Evolutionary conservation across 2,888 invertebrate species (phyloP).

Genomic region (Hoplodrina blanda): DNA sequence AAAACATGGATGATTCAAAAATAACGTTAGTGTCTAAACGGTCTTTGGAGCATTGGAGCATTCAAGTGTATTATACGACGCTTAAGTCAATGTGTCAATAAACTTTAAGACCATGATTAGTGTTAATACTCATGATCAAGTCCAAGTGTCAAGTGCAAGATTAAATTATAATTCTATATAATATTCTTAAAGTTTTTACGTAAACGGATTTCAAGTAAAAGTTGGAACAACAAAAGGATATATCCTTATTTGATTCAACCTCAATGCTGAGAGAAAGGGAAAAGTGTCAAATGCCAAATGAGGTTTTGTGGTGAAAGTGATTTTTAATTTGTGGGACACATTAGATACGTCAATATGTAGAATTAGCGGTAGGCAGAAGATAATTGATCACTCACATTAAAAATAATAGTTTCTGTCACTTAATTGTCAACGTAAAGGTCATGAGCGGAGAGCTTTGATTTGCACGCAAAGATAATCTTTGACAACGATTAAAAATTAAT

Average conservation of each 20-base stretch:
- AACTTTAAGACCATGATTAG: background rate
- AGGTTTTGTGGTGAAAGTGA: constrained; percentile 53
- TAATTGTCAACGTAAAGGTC: constrained; percentile 56
- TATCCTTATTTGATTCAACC: constrained; percentile 31
- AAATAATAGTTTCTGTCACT: constrained; percentile 36
- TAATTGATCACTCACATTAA: constrained; percentile 44
- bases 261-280: constrained; percentile 42
- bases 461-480: constrained; percentile 39
- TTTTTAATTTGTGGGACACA: constrained; percentile 49
- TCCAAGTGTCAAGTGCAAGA: constrained; percentile 41
- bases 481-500: constrained; percentile 13
- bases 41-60: background rate
- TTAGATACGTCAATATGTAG: constrained; percentile 47
- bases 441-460: constrained; percentile 34
- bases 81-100: constrained; percentile 8
- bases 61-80: constrained; percentile 13
- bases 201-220: constrained; percentile 15
- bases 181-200: background rate
- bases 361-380: constrained; percentile 44
- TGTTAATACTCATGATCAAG: constrained; percentile 5
- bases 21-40: background rate
- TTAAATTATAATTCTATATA: background rate
- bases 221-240: constrained; percentile 26
- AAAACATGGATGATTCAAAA: constrained; percentile 17
- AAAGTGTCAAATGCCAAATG: constrained; percentile 41